Percentiles rank a stretch among this genome's conserved stretches.
phyloP scores from a whole-genome alignment of 1,140 invertebrate species.

The Lasaia peninsularis region DNA sequence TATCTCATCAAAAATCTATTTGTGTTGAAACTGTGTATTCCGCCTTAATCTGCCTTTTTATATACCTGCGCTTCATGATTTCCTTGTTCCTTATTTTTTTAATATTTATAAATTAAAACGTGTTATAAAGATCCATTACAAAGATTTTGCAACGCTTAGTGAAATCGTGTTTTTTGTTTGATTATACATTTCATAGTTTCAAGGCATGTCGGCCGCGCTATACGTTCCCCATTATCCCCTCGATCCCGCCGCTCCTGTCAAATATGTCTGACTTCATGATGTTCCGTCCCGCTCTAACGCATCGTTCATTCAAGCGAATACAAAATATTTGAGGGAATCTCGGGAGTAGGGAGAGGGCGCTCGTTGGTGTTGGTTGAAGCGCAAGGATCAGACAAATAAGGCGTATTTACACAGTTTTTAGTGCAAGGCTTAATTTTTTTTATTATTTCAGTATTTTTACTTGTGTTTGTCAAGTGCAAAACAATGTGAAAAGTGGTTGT shows the following conservation, averaged over 20 bases:
- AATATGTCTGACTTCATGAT: slow-evolving; percentile 51
- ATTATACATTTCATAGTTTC: slow-evolving; percentile 21
- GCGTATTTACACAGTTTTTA: slow-evolving; percentile 42
- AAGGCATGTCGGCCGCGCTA: slow-evolving; percentile 39
- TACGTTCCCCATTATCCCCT: slow-evolving; percentile 63
- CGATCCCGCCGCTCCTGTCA: slow-evolving; percentile 50
- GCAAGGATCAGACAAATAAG: slow-evolving; percentile 68
- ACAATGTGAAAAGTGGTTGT: slow-evolving; percentile 77
- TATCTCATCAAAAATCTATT: slow-evolving; percentile 29
- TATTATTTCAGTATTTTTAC: slow-evolving; percentile 70
- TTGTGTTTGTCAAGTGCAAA: slow-evolving; percentile 75
- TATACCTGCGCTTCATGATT: not conserved
- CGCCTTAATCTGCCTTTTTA: slow-evolving; percentile 24
- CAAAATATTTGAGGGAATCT: slow-evolving; percentile 50
- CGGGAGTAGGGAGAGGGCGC: slow-evolving; percentile 44
- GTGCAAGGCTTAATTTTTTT: slow-evolving; percentile 29
- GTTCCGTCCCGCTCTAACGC: slow-evolving; percentile 46
- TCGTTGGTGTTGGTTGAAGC: slow-evolving; percentile 9
- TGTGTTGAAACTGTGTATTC: slow-evolving; percentile 29
- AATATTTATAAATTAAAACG: slow-evolving; percentile 3
- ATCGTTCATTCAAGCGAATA: slow-evolving; percentile 55
- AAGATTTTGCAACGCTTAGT: slow-evolving; percentile 18
- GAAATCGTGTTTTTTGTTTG: slow-evolving; percentile 7
- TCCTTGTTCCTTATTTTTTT: slow-evolving; percentile 5
- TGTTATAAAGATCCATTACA: slow-evolving; percentile 6